Evolutionary conservation across 2,888 invertebrate species (phyloP).

Genomic region (Xestia c-nigrum): DNA sequence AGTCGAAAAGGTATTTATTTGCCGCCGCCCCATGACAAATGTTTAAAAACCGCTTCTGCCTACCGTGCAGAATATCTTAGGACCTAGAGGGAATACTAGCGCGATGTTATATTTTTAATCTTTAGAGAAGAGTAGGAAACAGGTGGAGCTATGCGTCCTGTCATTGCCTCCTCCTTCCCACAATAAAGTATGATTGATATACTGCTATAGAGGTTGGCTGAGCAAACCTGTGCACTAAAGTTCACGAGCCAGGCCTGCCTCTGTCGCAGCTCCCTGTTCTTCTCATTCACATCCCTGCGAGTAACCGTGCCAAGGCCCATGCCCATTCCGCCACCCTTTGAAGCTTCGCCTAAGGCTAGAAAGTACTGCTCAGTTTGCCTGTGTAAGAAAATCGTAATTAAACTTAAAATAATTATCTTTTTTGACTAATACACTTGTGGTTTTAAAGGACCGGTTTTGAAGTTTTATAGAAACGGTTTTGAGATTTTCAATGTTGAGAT

Average conservation of each 20-base stretch:
- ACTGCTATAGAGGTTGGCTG: not conserved
- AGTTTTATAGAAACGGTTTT: too few relatives aligned
- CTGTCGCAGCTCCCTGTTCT: constrained; percentile 77
- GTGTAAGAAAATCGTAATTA: not conserved
- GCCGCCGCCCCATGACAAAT: not conserved
- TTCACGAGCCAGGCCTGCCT: constrained; percentile 88
- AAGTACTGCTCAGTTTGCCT: constrained; percentile 91
- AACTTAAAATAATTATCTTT: not conserved
- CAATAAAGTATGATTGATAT: not conserved
- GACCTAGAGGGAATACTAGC: not conserved
- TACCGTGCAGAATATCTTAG: not conserved
- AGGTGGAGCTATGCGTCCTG: not conserved
- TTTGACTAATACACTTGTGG: not conserved
- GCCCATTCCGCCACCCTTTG: constrained; percentile 46
- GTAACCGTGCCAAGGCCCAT: constrained; percentile 75
- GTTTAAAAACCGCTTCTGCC: not conserved
- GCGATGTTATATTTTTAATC: too few relatives aligned
- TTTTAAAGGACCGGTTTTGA: not conserved
- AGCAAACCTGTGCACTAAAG: constrained; percentile 86
- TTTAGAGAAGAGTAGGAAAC: not conserved
- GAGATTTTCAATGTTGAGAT: too few relatives aligned
- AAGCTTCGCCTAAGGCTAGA: constrained; percentile 81
- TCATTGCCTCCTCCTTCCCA: not conserved
- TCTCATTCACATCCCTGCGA: constrained; percentile 79
- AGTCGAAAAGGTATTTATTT: not conserved